Percentiles rank a stretch among this genome's conserved stretches.
phyloP scores from a whole-genome alignment of 2,888 invertebrate species.

The Eulithis prunata region DNA sequence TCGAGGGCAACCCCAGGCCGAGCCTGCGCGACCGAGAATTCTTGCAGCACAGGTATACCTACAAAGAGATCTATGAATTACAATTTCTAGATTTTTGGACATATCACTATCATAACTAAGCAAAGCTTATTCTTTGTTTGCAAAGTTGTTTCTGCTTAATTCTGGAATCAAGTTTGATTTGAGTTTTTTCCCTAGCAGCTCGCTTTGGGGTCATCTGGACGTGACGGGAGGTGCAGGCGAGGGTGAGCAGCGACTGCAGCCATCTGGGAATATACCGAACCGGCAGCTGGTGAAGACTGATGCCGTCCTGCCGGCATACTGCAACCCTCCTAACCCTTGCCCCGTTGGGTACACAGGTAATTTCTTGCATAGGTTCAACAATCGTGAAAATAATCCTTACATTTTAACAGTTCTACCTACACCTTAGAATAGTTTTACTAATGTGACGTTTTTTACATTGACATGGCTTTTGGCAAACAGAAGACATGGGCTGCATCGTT shows the following conservation, averaged over 20 bases:
- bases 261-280: constrained; percentile 83
- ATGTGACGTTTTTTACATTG: too few relatives aligned
- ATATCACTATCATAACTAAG: too few relatives aligned
- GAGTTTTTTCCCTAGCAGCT: constrained; percentile 56
- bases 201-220: constrained; percentile 90
- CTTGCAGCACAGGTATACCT: constrained; percentile 88
- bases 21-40: constrained; percentile 95
- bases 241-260: constrained; percentile 87
- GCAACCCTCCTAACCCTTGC: constrained; percentile 99
- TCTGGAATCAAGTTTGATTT: neutral
- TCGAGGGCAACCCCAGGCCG: constrained; percentile 89
- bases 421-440: too few relatives aligned
- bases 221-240: constrained; percentile 92
- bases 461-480: constrained; percentile 62
- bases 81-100: too few relatives aligned
- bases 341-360: constrained; percentile 95
- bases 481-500: constrained; percentile 94
- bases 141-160: too few relatives aligned
- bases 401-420: too few relatives aligned
- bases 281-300: constrained; percentile 94
- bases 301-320: constrained; percentile 97
- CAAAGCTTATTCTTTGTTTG: too few relatives aligned
- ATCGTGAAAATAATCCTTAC: too few relatives aligned
- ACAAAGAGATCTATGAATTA: too few relatives aligned
- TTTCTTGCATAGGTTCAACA: too few relatives aligned